Evolutionary conservation across 2,113 vertebrate genomes (phyloP).

Genomic region (Bufo bufo): DNA sequence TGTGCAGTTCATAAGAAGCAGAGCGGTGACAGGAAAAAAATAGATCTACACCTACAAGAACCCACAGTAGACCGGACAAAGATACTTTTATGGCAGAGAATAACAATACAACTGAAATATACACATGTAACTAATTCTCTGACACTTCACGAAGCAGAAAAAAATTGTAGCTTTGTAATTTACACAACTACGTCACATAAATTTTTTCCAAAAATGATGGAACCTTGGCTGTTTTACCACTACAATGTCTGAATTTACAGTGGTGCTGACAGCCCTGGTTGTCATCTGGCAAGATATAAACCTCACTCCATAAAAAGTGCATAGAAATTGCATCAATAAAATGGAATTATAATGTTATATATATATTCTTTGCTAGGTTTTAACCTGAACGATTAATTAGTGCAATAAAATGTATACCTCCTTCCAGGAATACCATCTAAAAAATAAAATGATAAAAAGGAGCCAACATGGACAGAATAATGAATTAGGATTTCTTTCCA

Average conservation of each 20-base stretch:
- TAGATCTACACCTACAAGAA: neutral
- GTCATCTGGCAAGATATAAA: conserved; percentile 36
- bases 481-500: neutral
- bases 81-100: neutral
- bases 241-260: conserved; percentile 42
- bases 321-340: conserved; percentile 47
- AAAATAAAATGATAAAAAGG: conserved; percentile 41
- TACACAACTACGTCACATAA: conserved; percentile 30
- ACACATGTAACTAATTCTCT: neutral
- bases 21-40: neutral
- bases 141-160: neutral
- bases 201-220: conserved; percentile 30
- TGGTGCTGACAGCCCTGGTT: conserved; percentile 28
- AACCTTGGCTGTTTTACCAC: conserved; percentile 23
- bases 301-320: conserved; percentile 49
- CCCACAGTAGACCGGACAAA: neutral
- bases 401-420: conserved; percentile 43
- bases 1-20: neutral
- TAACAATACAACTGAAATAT: neutral
- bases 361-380: conserved; percentile 30
- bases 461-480: conserved; percentile 24
- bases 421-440: conserved; percentile 50
- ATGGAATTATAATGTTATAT: conserved; percentile 16
- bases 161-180: neutral
- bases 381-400: conserved; percentile 50